Base-by-base conservation (phyloP, 2,797 vertebrate genomes). In the Valencia hispanica region DNA sequence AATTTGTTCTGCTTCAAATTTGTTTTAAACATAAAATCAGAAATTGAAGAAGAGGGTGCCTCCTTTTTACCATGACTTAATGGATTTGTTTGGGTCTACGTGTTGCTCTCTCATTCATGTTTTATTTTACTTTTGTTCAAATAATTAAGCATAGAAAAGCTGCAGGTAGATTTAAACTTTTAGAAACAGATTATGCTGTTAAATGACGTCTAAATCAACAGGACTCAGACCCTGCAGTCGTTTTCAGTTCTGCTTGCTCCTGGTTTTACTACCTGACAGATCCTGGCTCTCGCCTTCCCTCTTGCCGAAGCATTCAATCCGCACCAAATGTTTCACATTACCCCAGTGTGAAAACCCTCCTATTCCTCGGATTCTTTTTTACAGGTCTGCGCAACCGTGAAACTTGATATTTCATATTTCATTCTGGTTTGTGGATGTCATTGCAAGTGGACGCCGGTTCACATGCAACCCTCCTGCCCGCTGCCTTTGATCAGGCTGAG, bases 321-420 rank as follows among this genome's bases (percentile, higher is more conserved):
- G 96, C 96, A 98, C 97, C 98, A 98, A 99, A 99, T 99, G 98
- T 99, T 99, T 99, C 98, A 99, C 97, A 98, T 99, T 99, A 98
- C 6, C 96, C 96, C 97, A 94, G 97, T 98, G 97, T 98, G 97
- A 99, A 98, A 98, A 97, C 96, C 95, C 97, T 97, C 96, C 96
- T 97, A 95, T 97, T 96, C 97, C 97, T 97, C 96, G 92, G 96
- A 96, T 96, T 97, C 97, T 96, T 96, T 97, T 97, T 98, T 97
- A 98, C 97, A 98, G 98, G 97, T 97, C 96, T 96, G 96, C 96
- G 95, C 97, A 98, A 96, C 96, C 96, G 86, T 83, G 95, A 99
- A 99, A 99, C 97, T 94, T 92, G 97, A 99, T 98, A 97, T 99
- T 99, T 98, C 98, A 99, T 99, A 99, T 99, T 99, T 99, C 98